phyloP scores from a whole-genome alignment of 1,140 invertebrate genomes.

The Drosophila asahinai region DNA sequence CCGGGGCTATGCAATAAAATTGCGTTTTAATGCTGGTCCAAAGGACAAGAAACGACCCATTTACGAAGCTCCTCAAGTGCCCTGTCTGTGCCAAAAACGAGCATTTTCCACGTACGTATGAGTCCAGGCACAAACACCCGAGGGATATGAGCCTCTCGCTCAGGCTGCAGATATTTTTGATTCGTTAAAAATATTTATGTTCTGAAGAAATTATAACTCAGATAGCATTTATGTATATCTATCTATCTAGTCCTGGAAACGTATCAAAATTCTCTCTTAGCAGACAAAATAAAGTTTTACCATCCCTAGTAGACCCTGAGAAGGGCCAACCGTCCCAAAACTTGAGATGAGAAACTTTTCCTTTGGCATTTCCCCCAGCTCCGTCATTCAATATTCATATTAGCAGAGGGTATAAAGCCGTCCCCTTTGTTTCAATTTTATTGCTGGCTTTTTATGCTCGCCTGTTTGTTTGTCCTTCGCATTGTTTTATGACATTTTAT shows the following conservation, averaged over 20 bases:
- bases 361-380: conserved; percentile 4
- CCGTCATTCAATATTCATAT: conserved; percentile 52
- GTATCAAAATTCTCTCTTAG: neutral
- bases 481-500: conserved; percentile 82
- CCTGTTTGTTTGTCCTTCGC: conserved; percentile 61
- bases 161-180: neutral
- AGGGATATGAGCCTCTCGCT: neutral
- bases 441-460: conserved; percentile 42
- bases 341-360: conserved; percentile 3
- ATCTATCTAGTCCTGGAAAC: neutral
- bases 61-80: conserved; percentile 36
- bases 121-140: neutral
- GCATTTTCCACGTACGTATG: neutral
- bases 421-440: conserved; percentile 50
- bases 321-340: neutral
- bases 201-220: too few relatives aligned
- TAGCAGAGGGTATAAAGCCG: conserved; percentile 47
- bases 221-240: too few relatives aligned
- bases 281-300: neutral
- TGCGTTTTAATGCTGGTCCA: conserved; percentile 77
- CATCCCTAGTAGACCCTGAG: neutral
- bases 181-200: neutral
- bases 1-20: conserved; percentile 78
- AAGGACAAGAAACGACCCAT: conserved; percentile 45
- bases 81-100: neutral